Evolutionary conservation across 2,797 vertebrate genomes (phyloP).

Genomic region (Champsocephalus esox): DNA sequence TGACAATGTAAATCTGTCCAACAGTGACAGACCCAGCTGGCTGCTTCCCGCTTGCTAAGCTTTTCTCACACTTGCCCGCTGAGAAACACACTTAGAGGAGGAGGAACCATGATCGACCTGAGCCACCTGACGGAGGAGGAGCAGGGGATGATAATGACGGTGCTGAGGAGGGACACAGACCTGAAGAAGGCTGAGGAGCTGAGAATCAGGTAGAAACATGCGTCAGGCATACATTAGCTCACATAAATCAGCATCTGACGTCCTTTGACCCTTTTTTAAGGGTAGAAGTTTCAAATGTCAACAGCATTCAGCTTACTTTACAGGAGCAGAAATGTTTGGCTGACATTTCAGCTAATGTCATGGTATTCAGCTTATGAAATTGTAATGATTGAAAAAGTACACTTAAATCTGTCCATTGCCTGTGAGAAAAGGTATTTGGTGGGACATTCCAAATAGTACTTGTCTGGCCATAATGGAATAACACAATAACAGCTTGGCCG

Average conservation of each 20-base stretch:
- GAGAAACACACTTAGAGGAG: conserved; percentile 45
- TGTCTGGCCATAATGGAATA: conserved; percentile 68
- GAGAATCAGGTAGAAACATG: conserved; percentile 88
- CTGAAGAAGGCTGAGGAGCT: conserved; percentile 93
- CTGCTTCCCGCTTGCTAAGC: not conserved
- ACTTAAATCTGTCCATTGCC: not conserved
- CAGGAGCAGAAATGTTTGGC: not conserved
- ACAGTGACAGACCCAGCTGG: conserved; percentile 29
- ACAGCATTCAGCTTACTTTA: conserved; percentile 1
- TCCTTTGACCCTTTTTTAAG: not conserved
- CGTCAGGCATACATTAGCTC: too few relatives aligned
- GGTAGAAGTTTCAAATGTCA: not conserved
- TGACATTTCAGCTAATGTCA: conserved; percentile 29
- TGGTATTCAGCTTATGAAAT: conserved; percentile 53
- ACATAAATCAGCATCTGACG: not conserved
- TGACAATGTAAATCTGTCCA: not conserved
- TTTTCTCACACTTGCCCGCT: conserved; percentile 12
- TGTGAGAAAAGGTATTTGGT: conserved; percentile 46
- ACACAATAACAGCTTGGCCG: conserved; percentile 68
- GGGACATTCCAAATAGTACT: conserved; percentile 41
- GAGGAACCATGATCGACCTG: conserved; percentile 92
- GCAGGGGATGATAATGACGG: conserved; percentile 91
- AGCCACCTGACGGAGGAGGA: conserved; percentile 97
- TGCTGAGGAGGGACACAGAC: conserved; percentile 91
- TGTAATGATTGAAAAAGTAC: conserved; percentile 50